Base-by-base conservation (phyloP, 2,113 vertebrate genomes). In the Fregetta grallaria region DNA sequence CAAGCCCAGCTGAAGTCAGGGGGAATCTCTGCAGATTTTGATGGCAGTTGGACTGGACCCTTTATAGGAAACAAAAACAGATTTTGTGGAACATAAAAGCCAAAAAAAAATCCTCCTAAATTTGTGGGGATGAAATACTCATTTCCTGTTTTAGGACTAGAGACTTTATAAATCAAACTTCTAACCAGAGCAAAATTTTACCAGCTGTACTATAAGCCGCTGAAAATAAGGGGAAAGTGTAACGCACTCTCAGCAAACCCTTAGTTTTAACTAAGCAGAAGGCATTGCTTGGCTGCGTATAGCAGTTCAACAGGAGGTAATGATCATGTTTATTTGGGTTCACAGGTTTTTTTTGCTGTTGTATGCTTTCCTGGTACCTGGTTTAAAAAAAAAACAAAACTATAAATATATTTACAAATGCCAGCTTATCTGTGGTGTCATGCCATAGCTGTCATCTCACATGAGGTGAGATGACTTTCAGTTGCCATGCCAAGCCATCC, bases 361-460 rank as follows among this genome's bases (percentile, higher is more conserved):
- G 63, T 66, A 59, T 92, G 83, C 91, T 97, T 95, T 97, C 76
- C 40, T 56, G 61, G 56, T 96, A 97, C 85, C 92, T 92, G 76
- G 13, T 94, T 96, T 22, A 30, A 73, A 94, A 86, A 90, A 44
- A 92, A 42, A 36, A 38, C 38, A 36, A n/a, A 27, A 18, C 72
- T 89, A 90, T 91, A 86, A 96, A 88, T 94, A 56, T 92, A 82
- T 96, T 97, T 96, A 93, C 79, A 96, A 96, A 94, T 95, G 90
- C 88, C 95, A 88, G 45, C 53, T 81, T 89, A 93, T 97, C 80
- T 92, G 94, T 96, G 78, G 65, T 97, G 96, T 96, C 74, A 70
- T 97, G 96, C 94, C 73, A 91, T 95, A 96, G 85, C 94, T 98
- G 95, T 96, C 96, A 96, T 90, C 71, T 97, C 70, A 42, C 77